Conservation (phyloP, 2,797 vertebrate genomes). For the Caiman crocodilus region DNA sequence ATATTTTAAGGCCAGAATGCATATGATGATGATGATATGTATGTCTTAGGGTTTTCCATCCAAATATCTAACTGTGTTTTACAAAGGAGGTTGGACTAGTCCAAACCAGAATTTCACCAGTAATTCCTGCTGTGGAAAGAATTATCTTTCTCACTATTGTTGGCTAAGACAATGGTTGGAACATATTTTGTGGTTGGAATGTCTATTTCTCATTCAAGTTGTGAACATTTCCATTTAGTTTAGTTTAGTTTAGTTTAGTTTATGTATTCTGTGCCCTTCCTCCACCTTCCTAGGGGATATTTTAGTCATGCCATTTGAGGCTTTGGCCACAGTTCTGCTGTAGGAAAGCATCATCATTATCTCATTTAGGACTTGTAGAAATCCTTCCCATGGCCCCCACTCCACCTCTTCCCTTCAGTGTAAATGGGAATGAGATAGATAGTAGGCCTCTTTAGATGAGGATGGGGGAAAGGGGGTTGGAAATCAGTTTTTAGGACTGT, state of each 20-base stretch:
- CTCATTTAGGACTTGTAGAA: neutral
- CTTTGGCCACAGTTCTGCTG: neutral
- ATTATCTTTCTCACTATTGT: neutral
- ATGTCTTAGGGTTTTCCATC: conserved; percentile 23
- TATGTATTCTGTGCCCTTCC: neutral
- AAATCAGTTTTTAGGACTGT: neutral
- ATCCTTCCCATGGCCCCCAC: neutral
- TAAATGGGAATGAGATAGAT: neutral
- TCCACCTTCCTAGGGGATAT: neutral
- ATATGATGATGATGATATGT: neutral
- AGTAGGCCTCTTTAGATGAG: neutral
- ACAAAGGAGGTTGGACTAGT: neutral
- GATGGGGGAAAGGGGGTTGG: too few relatives aligned
- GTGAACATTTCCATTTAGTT: conserved; percentile 10
- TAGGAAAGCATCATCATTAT: neutral
- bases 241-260: conserved; percentile 27
- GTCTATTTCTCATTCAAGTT: conserved; percentile 14
- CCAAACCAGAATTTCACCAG: conserved; percentile 8
- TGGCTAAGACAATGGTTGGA: neutral
- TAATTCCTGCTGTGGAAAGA: conserved; percentile 27
- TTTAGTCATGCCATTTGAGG: conserved; percentile 6
- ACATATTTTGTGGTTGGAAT: conserved; percentile 13
- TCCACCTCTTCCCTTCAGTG: neutral
- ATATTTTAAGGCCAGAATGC: neutral
- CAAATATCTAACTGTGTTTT: neutral